Percentiles rank a stretch among this genome's conserved stretches.
These are phyloP conservation scores for Drosophila gaucha DNA, from an alignment of 2,888 invertebrate species.

Conservation along the genomic window DNA sequence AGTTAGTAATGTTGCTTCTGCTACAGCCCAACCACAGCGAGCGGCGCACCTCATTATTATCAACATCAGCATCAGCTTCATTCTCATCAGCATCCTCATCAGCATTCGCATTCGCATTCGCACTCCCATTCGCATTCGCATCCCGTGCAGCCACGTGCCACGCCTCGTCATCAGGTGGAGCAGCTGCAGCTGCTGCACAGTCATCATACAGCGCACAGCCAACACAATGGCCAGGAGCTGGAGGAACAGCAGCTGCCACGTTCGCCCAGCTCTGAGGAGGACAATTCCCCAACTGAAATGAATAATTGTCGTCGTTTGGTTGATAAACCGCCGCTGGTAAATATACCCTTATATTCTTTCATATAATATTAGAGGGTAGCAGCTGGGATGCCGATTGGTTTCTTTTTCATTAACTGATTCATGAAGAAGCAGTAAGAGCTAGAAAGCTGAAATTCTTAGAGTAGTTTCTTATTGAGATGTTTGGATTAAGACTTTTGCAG, in stretches of 20 bases:
- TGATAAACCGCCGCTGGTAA: constrained; percentile 91
- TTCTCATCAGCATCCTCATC: constrained; percentile 24
- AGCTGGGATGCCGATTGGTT: background rate
- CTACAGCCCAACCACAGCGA: constrained; percentile 30
- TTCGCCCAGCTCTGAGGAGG: constrained; percentile 91
- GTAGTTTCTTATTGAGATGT: background rate
- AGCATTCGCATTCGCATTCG: constrained; percentile 50
- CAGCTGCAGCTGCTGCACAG: constrained; percentile 73
- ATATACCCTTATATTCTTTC: constrained; percentile 10
- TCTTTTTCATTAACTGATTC: background rate
- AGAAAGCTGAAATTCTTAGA: background rate
- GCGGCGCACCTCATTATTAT: constrained; percentile 38
- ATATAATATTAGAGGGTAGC: background rate
- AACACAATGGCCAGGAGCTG: constrained; percentile 40
- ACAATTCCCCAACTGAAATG: constrained; percentile 94
- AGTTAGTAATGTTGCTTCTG: background rate
- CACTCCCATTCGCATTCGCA: constrained; percentile 50
- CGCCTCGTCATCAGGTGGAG: constrained; percentile 63
- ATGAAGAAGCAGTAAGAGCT: background rate
- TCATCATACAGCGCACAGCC: constrained; percentile 52
- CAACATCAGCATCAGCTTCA: constrained; percentile 40
- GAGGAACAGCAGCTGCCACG: constrained; percentile 65
- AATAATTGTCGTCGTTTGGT: constrained; percentile 93
- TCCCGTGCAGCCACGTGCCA: constrained; percentile 40
- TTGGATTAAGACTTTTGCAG: too few species aligned